phyloP scores from a whole-genome alignment of 2,797 vertebrate genomes.

The Melanotaenia parkinsoni region DNA sequence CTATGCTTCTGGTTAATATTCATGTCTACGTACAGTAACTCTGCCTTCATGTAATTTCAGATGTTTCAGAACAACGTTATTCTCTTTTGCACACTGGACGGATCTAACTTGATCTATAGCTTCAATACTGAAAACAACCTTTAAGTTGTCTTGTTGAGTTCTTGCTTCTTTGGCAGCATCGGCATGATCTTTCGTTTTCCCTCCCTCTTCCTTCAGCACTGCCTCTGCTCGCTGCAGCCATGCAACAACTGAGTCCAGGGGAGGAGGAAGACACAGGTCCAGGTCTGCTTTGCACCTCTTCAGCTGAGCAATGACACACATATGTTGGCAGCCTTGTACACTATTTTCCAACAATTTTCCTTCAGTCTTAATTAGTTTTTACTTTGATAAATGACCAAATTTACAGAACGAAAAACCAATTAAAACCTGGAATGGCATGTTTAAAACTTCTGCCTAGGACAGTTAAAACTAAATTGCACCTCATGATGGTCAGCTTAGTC shows the following conservation, averaged over 20 bases:
- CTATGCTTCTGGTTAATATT: neutral
- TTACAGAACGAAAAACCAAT: too few species aligned
- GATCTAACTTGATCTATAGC: neutral
- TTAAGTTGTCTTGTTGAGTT: slow-evolving; percentile 80
- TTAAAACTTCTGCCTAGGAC: too few species aligned
- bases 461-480: too few species aligned
- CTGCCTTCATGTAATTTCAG: neutral
- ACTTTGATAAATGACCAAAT: too few species aligned
- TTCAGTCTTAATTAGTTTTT: too few species aligned
- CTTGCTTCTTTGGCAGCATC: slow-evolving; percentile 77
- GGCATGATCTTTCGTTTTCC: slow-evolving; percentile 69
- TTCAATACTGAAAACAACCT: slow-evolving; percentile 76
- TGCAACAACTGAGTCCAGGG: slow-evolving; percentile 76
- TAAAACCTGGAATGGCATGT: too few species aligned
- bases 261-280: slow-evolving; percentile 84
- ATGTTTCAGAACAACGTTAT: neutral
- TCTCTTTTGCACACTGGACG: neutral
- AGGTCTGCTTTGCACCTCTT: slow-evolving; percentile 81
- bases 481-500: too few species aligned
- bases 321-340: neutral
- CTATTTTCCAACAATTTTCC: neutral
- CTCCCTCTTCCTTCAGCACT: slow-evolving; percentile 74
- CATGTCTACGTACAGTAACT: neutral
- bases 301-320: slow-evolving; percentile 75
- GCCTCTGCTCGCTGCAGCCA: slow-evolving; percentile 87